A percentile compares a stretch with the other conserved stretches of the same genome.
Conservation (phyloP, 2,888 invertebrate genomes). For the Liodrosophila aerea region DNA sequence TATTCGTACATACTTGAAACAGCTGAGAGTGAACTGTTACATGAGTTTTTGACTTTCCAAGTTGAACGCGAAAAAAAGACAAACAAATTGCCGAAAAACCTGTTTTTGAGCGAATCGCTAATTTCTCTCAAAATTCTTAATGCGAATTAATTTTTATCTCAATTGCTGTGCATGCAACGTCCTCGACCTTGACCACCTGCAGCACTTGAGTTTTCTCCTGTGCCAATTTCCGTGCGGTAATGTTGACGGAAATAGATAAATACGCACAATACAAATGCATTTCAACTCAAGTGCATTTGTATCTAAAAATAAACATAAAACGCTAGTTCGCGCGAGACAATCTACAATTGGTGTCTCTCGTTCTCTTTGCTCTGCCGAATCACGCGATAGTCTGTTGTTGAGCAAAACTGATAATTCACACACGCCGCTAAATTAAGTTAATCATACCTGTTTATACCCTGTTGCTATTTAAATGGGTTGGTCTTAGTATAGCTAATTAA, state of each 20-base stretch:
- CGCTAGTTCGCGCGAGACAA: too few relatives aligned
- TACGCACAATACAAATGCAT: constrained; percentile 26
- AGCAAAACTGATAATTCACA: not conserved
- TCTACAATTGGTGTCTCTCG: not conserved
- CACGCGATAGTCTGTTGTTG: constrained; percentile 32
- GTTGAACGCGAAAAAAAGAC: not conserved
- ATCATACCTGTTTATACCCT: constrained; percentile 2
- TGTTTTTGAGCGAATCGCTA: constrained; percentile 10
- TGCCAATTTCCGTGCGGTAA: constrained; percentile 67
- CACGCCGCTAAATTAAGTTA: too few relatives aligned
- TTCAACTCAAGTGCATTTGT: constrained; percentile 2
- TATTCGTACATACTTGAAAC: too few relatives aligned
- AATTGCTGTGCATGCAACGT: constrained; percentile 17
- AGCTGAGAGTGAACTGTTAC: constrained; percentile 32
- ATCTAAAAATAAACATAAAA: constrained; percentile 37
- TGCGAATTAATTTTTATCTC: constrained; percentile 3
- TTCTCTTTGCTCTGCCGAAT: constrained; percentile 19
- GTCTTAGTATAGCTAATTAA: too few relatives aligned
- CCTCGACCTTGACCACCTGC: not conserved
- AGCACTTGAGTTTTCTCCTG: constrained; percentile 10
- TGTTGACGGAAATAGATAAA: constrained; percentile 62
- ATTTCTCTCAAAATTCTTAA: not conserved
- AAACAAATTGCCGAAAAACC: constrained; percentile 5
- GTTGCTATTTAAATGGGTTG: not conserved
- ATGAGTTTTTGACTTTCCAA: constrained; percentile 27